phyloP scores from a whole-genome alignment of 2,113 vertebrate genomes.

The Tiliqua scincoides region DNA sequence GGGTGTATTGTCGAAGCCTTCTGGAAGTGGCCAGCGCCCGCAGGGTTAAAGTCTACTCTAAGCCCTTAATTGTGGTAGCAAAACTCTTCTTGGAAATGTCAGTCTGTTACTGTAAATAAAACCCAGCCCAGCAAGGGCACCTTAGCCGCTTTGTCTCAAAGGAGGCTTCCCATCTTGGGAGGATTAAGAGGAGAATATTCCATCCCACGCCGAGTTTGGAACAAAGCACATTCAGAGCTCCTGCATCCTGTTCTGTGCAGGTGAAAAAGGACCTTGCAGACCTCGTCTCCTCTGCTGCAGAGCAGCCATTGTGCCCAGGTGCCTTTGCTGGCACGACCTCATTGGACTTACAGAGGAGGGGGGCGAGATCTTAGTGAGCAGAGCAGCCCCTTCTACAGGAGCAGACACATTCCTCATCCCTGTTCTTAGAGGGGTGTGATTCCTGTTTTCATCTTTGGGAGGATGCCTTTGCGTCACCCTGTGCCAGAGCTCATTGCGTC shows the following conservation, averaged over 20 bases:
- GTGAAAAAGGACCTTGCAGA: not conserved
- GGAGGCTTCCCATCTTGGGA: not conserved
- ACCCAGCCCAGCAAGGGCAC: not conserved
- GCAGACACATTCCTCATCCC: no score
- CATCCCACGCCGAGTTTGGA: not conserved
- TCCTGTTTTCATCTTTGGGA: no score
- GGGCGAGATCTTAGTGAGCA: no score
- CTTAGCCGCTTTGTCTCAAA: not conserved
- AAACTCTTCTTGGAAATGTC: not conserved
- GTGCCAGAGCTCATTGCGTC: no score
- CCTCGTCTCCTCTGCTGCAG: not conserved
- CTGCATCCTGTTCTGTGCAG: not conserved
- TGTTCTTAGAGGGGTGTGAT: no score
- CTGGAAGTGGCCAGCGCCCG: not conserved
- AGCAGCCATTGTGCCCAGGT: not conserved
- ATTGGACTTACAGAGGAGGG: not conserved
- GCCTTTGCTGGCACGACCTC: not conserved
- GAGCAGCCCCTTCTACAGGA: not conserved
- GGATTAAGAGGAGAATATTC: not conserved
- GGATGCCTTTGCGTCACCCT: no score
- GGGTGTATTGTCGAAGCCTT: not conserved
- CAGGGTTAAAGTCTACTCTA: not conserved
- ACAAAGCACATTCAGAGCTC: not conserved
- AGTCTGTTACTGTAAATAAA: constrained; percentile 27
- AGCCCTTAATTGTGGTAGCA: not conserved